phyloP scores from a whole-genome alignment of 2,888 invertebrate genomes.

The Notocelia uddmanniana region DNA sequence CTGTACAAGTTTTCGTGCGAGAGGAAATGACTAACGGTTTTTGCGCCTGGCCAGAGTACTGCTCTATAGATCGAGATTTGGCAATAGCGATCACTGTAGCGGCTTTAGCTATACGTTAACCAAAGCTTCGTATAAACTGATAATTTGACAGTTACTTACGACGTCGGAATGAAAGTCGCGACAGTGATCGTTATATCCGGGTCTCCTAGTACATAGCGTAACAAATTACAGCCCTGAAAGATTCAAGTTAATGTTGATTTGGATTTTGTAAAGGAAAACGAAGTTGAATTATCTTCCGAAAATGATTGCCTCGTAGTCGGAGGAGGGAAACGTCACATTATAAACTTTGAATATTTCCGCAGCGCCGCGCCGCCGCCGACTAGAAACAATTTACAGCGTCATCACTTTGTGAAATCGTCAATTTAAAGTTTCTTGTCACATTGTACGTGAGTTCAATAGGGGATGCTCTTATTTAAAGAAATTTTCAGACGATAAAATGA shows the following conservation, averaged over 20 bases:
- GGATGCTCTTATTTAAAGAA: conserved; percentile 22
- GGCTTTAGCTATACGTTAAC: background rate
- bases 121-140: background rate
- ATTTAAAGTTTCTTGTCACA: conserved; percentile 42
- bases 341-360: conserved; percentile 47
- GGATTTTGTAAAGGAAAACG: conserved; percentile 45
- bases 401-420: conserved; percentile 40
- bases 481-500: conserved; percentile 10
- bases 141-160: background rate
- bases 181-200: background rate
- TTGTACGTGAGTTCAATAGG: conserved; percentile 26
- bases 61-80: background rate
- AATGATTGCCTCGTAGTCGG: conserved; percentile 42
- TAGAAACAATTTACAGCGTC: conserved; percentile 41
- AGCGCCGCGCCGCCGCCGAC: conserved; percentile 22
- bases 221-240: background rate
- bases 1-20: too few species aligned
- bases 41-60: too few species aligned
- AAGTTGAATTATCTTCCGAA: conserved; percentile 45
- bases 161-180: background rate
- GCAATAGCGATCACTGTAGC: background rate
- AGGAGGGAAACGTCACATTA: conserved; percentile 47
- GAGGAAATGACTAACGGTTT: too few species aligned
- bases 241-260: conserved; percentile 32
- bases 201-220: background rate